A percentile compares a stretch with the other conserved stretches of the same genome.
Conservation (phyloP, 2,888 invertebrate species). For the Galeruca laticollis region DNA sequence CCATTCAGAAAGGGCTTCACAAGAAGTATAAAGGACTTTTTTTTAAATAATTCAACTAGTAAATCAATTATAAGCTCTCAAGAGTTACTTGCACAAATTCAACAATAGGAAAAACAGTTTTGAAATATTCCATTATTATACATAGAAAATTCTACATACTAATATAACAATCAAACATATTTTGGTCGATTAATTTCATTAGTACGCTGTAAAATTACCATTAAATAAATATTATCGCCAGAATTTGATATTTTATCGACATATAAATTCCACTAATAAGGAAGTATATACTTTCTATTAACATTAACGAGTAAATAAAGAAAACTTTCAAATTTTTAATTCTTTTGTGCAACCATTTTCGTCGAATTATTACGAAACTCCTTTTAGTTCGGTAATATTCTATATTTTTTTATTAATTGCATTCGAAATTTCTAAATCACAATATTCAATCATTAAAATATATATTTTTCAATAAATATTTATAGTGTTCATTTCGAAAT, state of each 20-base stretch:
- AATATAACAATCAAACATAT: neutral
- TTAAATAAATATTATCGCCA: conserved; percentile 4
- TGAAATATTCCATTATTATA: neutral
- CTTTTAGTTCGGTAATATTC: neutral
- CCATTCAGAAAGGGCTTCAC: too few relatives aligned
- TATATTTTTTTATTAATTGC: neutral
- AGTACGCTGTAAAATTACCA: neutral
- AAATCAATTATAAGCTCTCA: too few relatives aligned
- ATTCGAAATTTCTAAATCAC: neutral
- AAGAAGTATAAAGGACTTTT: too few relatives aligned
- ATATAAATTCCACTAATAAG: conserved; percentile 2
- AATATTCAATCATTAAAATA: neutral
- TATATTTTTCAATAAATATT: too few relatives aligned
- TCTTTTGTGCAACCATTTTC: conserved; percentile 1
- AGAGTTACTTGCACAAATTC: too few relatives aligned
- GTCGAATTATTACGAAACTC: neutral
- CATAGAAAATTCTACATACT: neutral
- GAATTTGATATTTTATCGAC: conserved; percentile 1
- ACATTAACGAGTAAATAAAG: conserved; percentile 7
- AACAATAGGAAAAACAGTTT: too few relatives aligned
- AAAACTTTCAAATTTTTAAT: conserved; percentile 13
- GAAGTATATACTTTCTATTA: conserved; percentile 12
- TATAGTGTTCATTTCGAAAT: too few relatives aligned
- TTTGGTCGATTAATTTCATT: neutral
- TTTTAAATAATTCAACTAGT: too few relatives aligned